Evolutionary conservation across 1,140 invertebrate species (phyloP).

Genomic region (Monochamus saltuarius): DNA sequence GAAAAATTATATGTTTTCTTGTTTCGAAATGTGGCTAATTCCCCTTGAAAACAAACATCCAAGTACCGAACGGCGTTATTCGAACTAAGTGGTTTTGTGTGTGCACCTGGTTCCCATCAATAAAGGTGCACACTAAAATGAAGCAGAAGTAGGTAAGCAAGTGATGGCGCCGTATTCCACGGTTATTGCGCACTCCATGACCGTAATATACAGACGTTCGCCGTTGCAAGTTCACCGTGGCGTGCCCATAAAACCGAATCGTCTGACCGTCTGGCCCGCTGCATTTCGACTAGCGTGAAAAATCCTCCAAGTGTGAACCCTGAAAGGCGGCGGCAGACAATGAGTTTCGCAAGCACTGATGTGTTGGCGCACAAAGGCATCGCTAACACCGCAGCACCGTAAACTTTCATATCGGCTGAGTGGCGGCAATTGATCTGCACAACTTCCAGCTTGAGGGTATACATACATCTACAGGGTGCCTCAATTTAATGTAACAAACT

Average conservation of each 20-base stretch:
- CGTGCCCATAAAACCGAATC: constrained; percentile 25
- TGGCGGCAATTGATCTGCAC: constrained; percentile 18
- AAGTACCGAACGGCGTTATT: too few relatives aligned
- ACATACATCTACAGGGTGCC: too few relatives aligned
- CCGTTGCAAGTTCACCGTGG: background rate
- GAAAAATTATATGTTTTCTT: too few relatives aligned
- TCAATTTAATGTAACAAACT: too few relatives aligned
- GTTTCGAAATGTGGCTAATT: too few relatives aligned
- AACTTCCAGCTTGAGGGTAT: constrained; percentile 1
- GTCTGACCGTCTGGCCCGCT: constrained; percentile 25
- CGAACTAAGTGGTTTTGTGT: too few relatives aligned
- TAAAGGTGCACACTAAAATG: too few relatives aligned
- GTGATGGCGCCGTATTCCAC: background rate
- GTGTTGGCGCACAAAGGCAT: constrained; percentile 22
- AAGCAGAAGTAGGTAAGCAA: too few relatives aligned
- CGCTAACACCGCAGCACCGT: constrained; percentile 19
- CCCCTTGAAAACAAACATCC: too few relatives aligned
- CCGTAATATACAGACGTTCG: constrained; percentile 25
- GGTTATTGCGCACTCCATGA: constrained; percentile 26
- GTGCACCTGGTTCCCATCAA: too few relatives aligned
- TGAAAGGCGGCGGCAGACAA: constrained; percentile 25
- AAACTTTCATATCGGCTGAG: constrained; percentile 25
- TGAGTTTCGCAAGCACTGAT: constrained; percentile 17
- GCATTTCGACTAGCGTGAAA: constrained; percentile 28
- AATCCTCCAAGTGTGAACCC: constrained; percentile 23